phyloP scores from a whole-genome alignment of 1,140 invertebrate genomes.

The Drosophila ironensis region DNA sequence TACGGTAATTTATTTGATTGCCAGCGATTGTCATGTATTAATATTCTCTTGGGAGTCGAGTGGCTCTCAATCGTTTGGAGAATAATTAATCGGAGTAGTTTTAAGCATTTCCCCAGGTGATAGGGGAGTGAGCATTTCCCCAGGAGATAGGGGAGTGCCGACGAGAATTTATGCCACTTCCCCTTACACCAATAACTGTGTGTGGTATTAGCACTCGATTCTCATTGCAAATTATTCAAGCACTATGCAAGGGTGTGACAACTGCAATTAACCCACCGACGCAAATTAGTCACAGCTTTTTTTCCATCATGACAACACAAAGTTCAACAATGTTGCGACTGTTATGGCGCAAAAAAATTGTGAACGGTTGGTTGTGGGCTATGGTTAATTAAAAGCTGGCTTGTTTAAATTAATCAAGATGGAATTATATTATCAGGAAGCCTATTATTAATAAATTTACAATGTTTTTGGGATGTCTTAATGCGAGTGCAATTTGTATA shows the following conservation, averaged over 20 bases:
- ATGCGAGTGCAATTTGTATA: too few relatives aligned
- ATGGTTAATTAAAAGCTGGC: neutral
- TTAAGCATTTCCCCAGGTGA: neutral
- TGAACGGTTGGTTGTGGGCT: too few relatives aligned
- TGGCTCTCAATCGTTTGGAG: neutral
- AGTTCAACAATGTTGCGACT: too few relatives aligned
- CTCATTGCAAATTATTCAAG: neutral
- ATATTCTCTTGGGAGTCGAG: neutral
- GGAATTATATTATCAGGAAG: too few relatives aligned
- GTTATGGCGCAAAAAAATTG: too few relatives aligned
- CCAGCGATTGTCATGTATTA: slow-evolving; percentile 11
- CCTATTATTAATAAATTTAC: too few relatives aligned
- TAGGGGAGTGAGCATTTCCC: slow-evolving; percentile 19
- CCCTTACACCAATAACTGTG: slow-evolving; percentile 22
- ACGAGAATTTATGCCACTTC: slow-evolving; percentile 25
- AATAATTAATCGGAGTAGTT: slow-evolving; percentile 15
- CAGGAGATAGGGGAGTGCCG: slow-evolving; percentile 11
- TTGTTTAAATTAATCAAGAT: too few relatives aligned
- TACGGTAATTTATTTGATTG: slow-evolving; percentile 33
- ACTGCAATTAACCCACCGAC: slow-evolving; percentile 39
- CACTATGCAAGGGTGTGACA: slow-evolving; percentile 1
- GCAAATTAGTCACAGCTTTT: slow-evolving; percentile 36
- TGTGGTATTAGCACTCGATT: slow-evolving; percentile 30
- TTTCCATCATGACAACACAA: too few relatives aligned
- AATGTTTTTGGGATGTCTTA: too few relatives aligned